Evolutionary conservation across 2,888 invertebrate species (phyloP), one percentile per base, ranked within the genome.

Genomic region (Ferdinandea cuprea): DNA sequence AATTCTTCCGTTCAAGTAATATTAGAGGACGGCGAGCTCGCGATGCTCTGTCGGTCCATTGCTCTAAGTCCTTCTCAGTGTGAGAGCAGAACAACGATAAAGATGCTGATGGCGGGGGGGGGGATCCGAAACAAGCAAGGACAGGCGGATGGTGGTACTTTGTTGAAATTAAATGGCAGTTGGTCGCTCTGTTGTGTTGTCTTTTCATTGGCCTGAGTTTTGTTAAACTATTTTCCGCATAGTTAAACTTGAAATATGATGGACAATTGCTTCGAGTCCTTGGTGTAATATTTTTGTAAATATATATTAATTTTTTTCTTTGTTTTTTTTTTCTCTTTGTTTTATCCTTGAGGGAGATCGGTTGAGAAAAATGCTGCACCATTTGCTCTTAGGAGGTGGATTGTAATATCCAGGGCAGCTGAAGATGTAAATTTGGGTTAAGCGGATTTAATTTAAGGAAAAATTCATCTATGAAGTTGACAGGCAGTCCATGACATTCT

Each of bases 131-230:
- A 7, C 13, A 52, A 19, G 17, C 52, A 21, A 3, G 5, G 32
- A 44, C 11, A 32, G 40, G 50, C 19, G 25, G 44, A 7, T 19
- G 56, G 28, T 48, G 30, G 54, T 52, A 15, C 68, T 83, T 77
- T 71, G 73, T 76, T 81, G 50, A 66, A 81, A 81, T 81, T 81
- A 81, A 81, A 81, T 71, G 80, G 71, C 71, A 81, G 71, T 81
- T 76, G 65, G 71, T 69, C 63, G 76, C 58, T 48, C 74, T 52
- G 76, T 76, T 61, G 58, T 68, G 66, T 68, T 68, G 76, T 76
- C 69, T 76, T 76, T 76, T 59, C 71, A 71, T 61, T 76, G 76
- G 66, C 35, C 48, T 54, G 54, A 32, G 59, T 71, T 74, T 76
- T 76, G 71, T 76, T 81, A 71, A 81, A 76, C 81, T 81, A 76